Evolutionary conservation across 2,888 invertebrate species (phyloP).

Genomic region (Ametastegia equiseti): DNA sequence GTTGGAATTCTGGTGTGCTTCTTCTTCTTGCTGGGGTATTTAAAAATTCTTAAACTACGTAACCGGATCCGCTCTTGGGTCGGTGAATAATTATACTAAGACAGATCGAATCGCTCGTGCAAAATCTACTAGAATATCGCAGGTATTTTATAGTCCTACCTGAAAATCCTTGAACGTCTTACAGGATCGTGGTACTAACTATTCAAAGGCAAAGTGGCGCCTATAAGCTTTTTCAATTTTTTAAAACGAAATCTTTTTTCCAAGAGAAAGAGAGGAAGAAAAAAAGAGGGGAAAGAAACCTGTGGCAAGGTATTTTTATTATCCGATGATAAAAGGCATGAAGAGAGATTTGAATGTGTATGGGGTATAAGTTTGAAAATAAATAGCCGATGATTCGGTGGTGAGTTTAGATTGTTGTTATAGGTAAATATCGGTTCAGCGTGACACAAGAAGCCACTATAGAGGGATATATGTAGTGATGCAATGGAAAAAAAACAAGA

Average conservation of each 20-base stretch:
- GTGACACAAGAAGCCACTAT: slow-evolving; percentile 3
- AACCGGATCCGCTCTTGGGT: not conserved
- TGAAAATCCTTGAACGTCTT: too few species aligned
- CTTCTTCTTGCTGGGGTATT: not conserved
- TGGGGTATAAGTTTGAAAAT: not conserved
- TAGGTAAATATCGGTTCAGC: not conserved
- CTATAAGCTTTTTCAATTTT: too few species aligned
- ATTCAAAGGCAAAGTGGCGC: too few species aligned
- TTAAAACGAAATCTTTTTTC: not conserved
- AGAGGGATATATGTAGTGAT: not conserved
- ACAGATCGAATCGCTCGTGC: too few species aligned
- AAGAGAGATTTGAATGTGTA: not conserved
- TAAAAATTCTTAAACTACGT: too few species aligned
- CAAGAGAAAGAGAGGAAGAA: not conserved
- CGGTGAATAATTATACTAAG: not conserved
- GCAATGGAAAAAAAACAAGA: not conserved
- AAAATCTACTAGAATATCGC: too few species aligned
- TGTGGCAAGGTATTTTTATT: not conserved
- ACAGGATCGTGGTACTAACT: too few species aligned
- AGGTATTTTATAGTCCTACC: too few species aligned
- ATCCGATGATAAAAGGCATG: slow-evolving; percentile 29
- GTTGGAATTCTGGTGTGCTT: slow-evolving; percentile 64
- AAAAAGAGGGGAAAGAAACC: too few species aligned
- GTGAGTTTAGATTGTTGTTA: slow-evolving; percentile 20
- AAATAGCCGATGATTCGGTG: not conserved